Percentiles rank a stretch among this genome's conserved stretches.
Conservation (phyloP, 2,797 vertebrate genomes). For the Myotis pilosus region DNA sequence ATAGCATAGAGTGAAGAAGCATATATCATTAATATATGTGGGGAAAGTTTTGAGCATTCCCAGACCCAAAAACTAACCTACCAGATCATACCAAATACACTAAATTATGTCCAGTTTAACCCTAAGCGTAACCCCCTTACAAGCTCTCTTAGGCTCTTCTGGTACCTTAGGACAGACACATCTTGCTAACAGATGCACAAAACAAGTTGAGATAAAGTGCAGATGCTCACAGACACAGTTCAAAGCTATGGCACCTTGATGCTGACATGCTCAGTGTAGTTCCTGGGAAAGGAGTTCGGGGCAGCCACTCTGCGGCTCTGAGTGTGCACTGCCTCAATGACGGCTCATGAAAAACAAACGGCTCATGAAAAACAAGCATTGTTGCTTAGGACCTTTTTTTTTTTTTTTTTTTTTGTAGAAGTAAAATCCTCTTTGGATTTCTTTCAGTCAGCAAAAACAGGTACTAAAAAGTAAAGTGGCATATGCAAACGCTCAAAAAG, state of each 20-base stretch:
- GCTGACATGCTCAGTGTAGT: not conserved
- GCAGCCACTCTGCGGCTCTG: not conserved
- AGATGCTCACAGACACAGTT: not conserved
- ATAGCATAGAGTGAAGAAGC: not conserved
- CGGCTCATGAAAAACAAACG: not conserved
- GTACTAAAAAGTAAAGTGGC: not conserved
- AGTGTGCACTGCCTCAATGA: not conserved
- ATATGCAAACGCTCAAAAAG: not conserved
- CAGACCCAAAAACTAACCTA: not conserved
- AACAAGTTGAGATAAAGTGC: not conserved
- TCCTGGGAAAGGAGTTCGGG: not conserved
- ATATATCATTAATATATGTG: not conserved
- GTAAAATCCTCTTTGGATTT: not conserved
- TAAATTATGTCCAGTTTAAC: not conserved
- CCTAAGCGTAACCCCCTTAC: not conserved
- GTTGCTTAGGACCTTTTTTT: not conserved
- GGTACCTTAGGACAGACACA: not conserved
- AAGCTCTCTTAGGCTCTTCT: not conserved
- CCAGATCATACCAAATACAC: not conserved
- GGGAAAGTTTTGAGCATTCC: not conserved
- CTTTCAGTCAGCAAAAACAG: not conserved
- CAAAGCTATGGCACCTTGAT: not conserved
- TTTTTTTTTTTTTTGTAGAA: not conserved
- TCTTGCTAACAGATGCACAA: not conserved
- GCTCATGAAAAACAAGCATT: not conserved